A percentile compares a stretch with the other conserved stretches of the same genome.
Evolutionary conservation across 2,797 vertebrate species (phyloP).

Genomic region (Microctenopoma steveboyesi): DNA sequence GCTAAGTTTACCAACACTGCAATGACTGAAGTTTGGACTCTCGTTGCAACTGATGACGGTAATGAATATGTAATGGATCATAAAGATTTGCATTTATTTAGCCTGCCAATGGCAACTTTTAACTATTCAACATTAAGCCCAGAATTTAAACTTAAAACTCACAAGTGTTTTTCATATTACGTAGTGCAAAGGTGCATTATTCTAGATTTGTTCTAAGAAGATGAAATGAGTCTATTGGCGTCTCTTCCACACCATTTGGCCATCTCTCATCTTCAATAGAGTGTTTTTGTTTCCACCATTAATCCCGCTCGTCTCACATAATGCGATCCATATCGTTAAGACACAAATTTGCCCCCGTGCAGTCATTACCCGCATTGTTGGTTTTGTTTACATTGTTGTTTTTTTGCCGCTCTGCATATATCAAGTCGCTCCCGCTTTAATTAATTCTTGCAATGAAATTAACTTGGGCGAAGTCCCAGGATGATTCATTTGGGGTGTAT

Average conservation of each 20-base stretch:
- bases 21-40: too few relatives aligned
- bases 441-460: conserved; percentile 70
- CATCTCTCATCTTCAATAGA: conserved; percentile 43
- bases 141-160: too few relatives aligned
- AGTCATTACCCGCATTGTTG: conserved; percentile 62
- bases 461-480: conserved; percentile 72
- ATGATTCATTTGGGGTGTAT: conserved; percentile 73
- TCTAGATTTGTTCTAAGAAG: conserved; percentile 17
- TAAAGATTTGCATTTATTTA: too few relatives aligned
- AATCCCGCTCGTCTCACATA: conserved; percentile 44
- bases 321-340: conserved; percentile 63
- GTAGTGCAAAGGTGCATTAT: conserved; percentile 5
- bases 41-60: too few relatives aligned
- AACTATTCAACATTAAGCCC: too few relatives aligned
- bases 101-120: too few relatives aligned
- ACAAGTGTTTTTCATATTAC: too few relatives aligned
- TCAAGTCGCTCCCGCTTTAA: conserved; percentile 61
- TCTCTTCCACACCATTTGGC: conserved; percentile 9
- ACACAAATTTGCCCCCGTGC: conserved; percentile 59
- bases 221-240: conserved; percentile 14
- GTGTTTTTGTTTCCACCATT: conserved; percentile 55
- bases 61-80: too few relatives aligned
- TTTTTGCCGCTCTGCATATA: conserved; percentile 55
- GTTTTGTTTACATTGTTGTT: conserved; percentile 75
- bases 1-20: too few relatives aligned